Base-by-base conservation (phyloP, 2,113 vertebrate genomes). In the Nannospalax galili region DNA sequence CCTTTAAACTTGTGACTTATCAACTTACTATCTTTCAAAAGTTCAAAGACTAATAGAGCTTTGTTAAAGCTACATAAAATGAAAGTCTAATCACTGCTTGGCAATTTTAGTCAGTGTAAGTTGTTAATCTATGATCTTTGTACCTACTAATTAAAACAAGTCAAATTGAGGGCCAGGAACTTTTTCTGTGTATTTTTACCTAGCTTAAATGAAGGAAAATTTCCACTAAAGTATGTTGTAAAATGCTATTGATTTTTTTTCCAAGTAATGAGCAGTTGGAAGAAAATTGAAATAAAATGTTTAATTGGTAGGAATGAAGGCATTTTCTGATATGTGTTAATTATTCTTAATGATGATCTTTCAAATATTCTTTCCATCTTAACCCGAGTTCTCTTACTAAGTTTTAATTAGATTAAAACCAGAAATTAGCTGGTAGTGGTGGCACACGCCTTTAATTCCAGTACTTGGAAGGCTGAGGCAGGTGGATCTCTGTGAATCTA, bases 61-160 rank as follows among this genome's bases (percentile, higher is more conserved):
- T 95, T 96, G n/a, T 88, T 94, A 37, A 96, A 96, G 26, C 79
- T 56, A 90, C 73, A 84, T 92, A 95, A 96, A 92, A 94, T 26
- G 90, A 65, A 94, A 80, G 26, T 84, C 42, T 82, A 69, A 48
- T 95, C 67, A 88, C 45, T 89, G 30, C 37, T 65, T 93, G 52
- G 35, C 42, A 75, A n/a, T 96, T 89, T 96, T 78, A 72, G 56
- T 95, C 64, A 81, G 60, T 90, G 11, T 90, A 79, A 92, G 48
- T 67, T 93, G 42, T 87, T 95, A 60, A 96, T 87, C 88, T 91
- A 42, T 72, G 52, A 77, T 82, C 58, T 74, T 96, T 96, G 15
- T 72, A 88, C 65, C 37, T 85, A 86, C 26, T 92, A 84, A 88
- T 79, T 94, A 69, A 95, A 96, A 58, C 45, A 93, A 64, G 64